A percentile compares a stretch with the other conserved stretches of the same genome.
phyloP scores from a whole-genome alignment of 2,888 invertebrate genomes.

The Trachelus iudaicus region DNA sequence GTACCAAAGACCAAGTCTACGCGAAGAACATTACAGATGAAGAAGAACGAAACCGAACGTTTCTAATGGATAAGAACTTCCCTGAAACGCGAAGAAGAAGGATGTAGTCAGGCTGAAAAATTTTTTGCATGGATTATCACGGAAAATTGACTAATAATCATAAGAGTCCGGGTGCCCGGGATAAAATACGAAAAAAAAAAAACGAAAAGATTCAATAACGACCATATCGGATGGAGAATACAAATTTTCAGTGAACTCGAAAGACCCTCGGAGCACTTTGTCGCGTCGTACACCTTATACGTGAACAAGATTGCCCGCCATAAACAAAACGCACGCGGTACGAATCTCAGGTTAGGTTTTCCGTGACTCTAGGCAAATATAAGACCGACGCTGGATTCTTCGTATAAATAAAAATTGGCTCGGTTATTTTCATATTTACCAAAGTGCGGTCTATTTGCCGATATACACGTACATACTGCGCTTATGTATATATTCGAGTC shows the following conservation, averaged over 20 bases:
- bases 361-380: neutral
- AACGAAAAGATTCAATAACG: neutral
- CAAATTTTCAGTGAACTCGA: neutral
- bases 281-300: neutral
- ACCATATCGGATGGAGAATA: neutral
- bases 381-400: neutral
- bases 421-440: neutral
- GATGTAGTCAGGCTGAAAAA: too few species aligned
- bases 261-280: neutral
- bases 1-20: neutral
- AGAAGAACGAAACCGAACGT: rapidly evolving
- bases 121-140: too few species aligned
- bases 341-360: neutral
- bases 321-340: neutral
- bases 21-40: neutral
- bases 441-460: too few species aligned
- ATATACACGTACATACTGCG: neutral
- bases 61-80: neutral
- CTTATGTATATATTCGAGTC: neutral
- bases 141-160: too few species aligned
- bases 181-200: too few species aligned
- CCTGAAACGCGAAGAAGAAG: too few species aligned
- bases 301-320: neutral
- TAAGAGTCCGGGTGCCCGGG: too few species aligned
- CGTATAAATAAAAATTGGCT: neutral